These are phyloP conservation scores for Motacilla alba DNA, from an alignment of 2,113 vertebrate genomes.

Conservation along the genomic window DNA sequence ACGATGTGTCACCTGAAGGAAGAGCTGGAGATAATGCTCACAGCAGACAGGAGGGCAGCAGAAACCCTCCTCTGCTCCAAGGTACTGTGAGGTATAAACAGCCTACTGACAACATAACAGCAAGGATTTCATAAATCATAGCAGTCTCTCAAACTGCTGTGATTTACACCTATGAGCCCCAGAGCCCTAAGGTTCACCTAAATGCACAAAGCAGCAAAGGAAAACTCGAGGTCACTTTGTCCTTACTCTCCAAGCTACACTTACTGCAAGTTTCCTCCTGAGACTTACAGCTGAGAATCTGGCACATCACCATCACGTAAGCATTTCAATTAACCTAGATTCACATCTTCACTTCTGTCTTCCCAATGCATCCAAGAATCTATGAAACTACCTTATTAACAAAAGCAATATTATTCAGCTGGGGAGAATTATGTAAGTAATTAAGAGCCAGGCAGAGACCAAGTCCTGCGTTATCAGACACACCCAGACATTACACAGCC, in stretches of 20 bases:
- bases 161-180: background rate
- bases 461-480: background rate
- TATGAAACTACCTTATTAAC: background rate
- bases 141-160: background rate
- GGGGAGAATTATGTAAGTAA: background rate
- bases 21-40: background rate
- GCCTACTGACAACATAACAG: background rate
- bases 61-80: background rate
- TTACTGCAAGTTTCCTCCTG: background rate
- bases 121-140: background rate
- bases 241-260: background rate
- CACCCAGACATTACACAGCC: background rate
- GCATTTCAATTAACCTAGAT: conserved; percentile 41
- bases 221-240: background rate
- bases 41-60: background rate
- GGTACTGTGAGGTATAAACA: background rate
- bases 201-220: background rate
- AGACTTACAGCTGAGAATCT: background rate
- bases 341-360: background rate
- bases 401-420: background rate
- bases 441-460: background rate
- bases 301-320: background rate
- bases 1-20: background rate
- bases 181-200: background rate
- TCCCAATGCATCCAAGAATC: background rate